Percentiles rank a stretch among this genome's conserved stretches.
phyloP scores from a whole-genome alignment of 2,888 invertebrate genomes.

The Drosophila tripunctata region DNA sequence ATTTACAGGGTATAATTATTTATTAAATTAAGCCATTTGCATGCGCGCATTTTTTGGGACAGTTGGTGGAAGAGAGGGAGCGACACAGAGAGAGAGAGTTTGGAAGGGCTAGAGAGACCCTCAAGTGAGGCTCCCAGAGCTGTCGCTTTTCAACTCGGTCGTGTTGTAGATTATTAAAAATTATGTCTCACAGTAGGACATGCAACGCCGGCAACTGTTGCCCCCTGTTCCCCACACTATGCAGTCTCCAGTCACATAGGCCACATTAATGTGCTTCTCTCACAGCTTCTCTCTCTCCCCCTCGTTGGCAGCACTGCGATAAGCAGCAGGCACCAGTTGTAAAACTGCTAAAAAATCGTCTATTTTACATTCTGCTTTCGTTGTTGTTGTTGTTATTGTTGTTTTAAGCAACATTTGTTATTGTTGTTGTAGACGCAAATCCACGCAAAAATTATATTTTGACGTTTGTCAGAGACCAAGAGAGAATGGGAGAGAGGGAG shows the following conservation, averaged over 20 bases:
- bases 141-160: slow-evolving; percentile 54
- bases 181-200: slow-evolving; percentile 76
- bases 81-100: background rate
- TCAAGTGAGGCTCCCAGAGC: slow-evolving; percentile 25
- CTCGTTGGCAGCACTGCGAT: slow-evolving; percentile 55
- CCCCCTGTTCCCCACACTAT: background rate
- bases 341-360: slow-evolving; percentile 57
- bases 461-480: slow-evolving; percentile 61
- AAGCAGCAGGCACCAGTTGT: slow-evolving; percentile 63
- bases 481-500: background rate
- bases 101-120: background rate
- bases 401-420: slow-evolving; percentile 37
- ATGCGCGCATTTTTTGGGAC: slow-evolving; percentile 61
- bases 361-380: slow-evolving; percentile 25
- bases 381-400: slow-evolving; percentile 2
- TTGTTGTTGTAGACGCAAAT: slow-evolving; percentile 55
- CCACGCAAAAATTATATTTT: slow-evolving; percentile 76
- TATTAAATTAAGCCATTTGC: slow-evolving; percentile 76
- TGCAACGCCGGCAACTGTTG: slow-evolving; percentile 49
- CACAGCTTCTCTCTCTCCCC: slow-evolving; percentile 19
- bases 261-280: slow-evolving; percentile 70
- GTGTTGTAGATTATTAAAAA: slow-evolving; percentile 76
- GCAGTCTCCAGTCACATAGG: slow-evolving; percentile 63
- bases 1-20: slow-evolving; percentile 66
- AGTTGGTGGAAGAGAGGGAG: background rate